Evolutionary conservation across 2,888 invertebrate species (phyloP), one percentile per base, ranked within the genome.

Genomic region (Anarsia innoxiella): DNA sequence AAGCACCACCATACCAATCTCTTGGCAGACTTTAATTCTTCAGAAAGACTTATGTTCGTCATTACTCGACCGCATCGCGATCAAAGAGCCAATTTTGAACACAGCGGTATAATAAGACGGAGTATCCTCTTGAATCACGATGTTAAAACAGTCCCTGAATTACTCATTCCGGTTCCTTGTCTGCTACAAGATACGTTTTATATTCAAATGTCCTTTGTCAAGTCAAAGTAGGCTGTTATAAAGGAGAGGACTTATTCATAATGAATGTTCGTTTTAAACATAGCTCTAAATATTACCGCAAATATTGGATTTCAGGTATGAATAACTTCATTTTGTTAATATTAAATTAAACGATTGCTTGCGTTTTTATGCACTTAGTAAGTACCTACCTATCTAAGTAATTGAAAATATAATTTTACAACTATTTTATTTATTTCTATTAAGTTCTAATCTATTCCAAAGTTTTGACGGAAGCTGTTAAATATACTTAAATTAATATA

Each of bases 121-220:
- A 8, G n/a, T 25, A 39, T 42, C 42, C 41, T 39, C 36, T 33
- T 52, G 55, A 55, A 48, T 55, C 53, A 53, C 45, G 41, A 46
- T 44, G 45, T 49, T 51, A 46, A 54, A 51, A 51, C 48, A 44
- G 51, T 44, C 44, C 48, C n/a, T 41, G 49, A 45, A 49, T 55
- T 53, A 55, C 51, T 56, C 51, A 51, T 53, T 53, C 47, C 47
- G 48, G 39, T 40, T 37, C n/a, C n/a, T n/a, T n/a, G n/a, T n/a
- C n/a, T n/a, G n/a, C n/a, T n/a, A n/a, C 45, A 36, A 49, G 48
- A 44, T 48, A 46, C 46, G 48, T 49, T 49, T 54, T 51, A n/a
- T 25, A 52, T 50, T 52, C 50, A 47, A 51, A 51, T 49, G 47
- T 53, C 53, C 53, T 55, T 55, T 53, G 54, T 55, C 49, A 35